Percentiles rank a stretch among this genome's conserved stretches.
phyloP scores from a whole-genome alignment of 2,113 vertebrate species.

The Scalopus aquaticus region DNA sequence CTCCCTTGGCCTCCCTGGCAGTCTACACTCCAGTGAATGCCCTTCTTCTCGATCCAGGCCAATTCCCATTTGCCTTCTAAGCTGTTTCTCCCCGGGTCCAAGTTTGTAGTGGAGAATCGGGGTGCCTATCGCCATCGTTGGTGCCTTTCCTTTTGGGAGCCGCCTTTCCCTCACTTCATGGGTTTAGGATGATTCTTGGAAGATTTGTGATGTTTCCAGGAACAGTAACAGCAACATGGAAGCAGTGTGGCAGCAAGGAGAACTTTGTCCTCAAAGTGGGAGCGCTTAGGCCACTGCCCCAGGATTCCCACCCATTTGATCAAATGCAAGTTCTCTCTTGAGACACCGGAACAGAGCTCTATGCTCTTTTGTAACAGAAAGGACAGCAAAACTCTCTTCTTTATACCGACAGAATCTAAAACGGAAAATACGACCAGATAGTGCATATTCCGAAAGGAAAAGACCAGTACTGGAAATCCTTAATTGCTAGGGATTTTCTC shows the following conservation, averaged over 20 bases:
- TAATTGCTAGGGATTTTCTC: constrained; percentile 28
- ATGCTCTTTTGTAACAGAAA: neutral
- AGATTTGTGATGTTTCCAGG: neutral
- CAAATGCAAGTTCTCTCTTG: neutral
- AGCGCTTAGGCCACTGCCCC: neutral
- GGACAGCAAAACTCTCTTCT: neutral
- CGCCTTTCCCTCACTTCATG: neutral
- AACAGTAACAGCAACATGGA: neutral
- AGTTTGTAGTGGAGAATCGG: too few species aligned
- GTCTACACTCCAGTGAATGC: accelerated
- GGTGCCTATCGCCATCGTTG: neutral
- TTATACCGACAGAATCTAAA: neutral
- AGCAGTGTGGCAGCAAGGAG: neutral
- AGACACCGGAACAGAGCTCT: neutral
- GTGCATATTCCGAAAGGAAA: neutral
- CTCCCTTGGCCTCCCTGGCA: neutral
- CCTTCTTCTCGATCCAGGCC: neutral
- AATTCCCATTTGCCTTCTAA: neutral
- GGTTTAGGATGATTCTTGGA: neutral
- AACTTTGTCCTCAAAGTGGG: neutral
- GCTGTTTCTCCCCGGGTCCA: neutral
- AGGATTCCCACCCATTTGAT: neutral
- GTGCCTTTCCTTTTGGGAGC: neutral
- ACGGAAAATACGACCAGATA: neutral
- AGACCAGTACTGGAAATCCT: neutral